Conservation (phyloP, 2,113 vertebrate genomes). For the Geococcyx californianus region DNA sequence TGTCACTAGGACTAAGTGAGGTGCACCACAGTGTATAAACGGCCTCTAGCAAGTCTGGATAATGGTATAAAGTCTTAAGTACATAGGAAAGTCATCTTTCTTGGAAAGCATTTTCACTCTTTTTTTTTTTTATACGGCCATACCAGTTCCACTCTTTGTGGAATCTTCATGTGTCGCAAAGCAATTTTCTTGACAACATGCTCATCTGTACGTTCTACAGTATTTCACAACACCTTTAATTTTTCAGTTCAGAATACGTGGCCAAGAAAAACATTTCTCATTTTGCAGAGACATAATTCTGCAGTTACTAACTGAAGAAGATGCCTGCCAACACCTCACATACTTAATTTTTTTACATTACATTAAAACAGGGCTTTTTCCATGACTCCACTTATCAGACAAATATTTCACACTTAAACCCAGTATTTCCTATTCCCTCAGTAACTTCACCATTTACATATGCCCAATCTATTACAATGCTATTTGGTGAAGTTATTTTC, state of each 20-base stretch:
- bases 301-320: not conserved
- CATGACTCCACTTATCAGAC: not conserved
- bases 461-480: not conserved
- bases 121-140: not conserved
- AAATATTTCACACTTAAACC: not conserved
- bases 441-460: not conserved
- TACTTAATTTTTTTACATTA: not conserved
- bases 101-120: not conserved
- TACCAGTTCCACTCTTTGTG: not conserved
- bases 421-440: not conserved
- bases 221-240: not conserved
- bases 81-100: not conserved
- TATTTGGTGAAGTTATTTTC: not conserved
- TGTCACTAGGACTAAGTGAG: not conserved
- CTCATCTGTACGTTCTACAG: not conserved
- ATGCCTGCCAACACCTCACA: not conserved
- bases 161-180: not conserved
- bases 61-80: not conserved
- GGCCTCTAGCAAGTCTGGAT: not conserved
- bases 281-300: not conserved
- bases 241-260: not conserved
- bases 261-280: not conserved
- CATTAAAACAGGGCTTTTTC: not conserved
- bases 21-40: not conserved
- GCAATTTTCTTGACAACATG: not conserved